Evolutionary conservation across 2,113 vertebrate genomes (phyloP), one percentile per base, ranked within the genome.

Genomic region (Percopsis transmontana): DNA sequence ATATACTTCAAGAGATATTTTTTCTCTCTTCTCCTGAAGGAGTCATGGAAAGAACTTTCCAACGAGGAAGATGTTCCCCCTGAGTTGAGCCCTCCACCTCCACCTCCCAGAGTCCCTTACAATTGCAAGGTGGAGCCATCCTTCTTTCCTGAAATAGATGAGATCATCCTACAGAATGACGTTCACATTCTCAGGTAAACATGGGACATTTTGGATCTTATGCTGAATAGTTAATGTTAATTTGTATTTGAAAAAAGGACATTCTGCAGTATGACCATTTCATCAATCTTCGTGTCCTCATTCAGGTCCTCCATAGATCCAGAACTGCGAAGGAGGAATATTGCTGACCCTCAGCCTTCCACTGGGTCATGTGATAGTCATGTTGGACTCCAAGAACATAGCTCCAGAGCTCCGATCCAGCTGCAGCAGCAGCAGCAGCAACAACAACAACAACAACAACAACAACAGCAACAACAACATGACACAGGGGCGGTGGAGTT

Each of bases 11-110:
- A 20, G 5, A 2, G 2, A 16, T 40, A 58, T 77, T 62, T n/a
- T 19, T n/a, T 1, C n/a, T n/a, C n/a, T 50, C 62, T 65, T 14
- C 62, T 19, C 75, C 65, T 73, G 2, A 47, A 99, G 97, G 96
- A 96, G 48, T 96, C 96, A 14, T 98, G 95, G 97, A 97, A 96
- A 63, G 95, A 96, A 74, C 92, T 96, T 12, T 97, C 97, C n/a
- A 97, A 95, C 0, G 97, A 98, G 66, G 96, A 98, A 81, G 95
- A 95, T 1, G 93, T 94, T 13, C 95, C 94, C 2, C 96, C 97
- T 0, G 95, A 96, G 27, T 93, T 96, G 12, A 88, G 90, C 0
- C 96, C 95, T 0, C 94, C 96, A 38, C 88, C 93, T 41, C 95
- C 93, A 16, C 95, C 93, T 0, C 95, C 88, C 42, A 76, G 69